These are phyloP conservation scores for Aphidius gifuensis DNA, from an alignment of 1,140 invertebrate species.

Conservation along the genomic window DNA sequence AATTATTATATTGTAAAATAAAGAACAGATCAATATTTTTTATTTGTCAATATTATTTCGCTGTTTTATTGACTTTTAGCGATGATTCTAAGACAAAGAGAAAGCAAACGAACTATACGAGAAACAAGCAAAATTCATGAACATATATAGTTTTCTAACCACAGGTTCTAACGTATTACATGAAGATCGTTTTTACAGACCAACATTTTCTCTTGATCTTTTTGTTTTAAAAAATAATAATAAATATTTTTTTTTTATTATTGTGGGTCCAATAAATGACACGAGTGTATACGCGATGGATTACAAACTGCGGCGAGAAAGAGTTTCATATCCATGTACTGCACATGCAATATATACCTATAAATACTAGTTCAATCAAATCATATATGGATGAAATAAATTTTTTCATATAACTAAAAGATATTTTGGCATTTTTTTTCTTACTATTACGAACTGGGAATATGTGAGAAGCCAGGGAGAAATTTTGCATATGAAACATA, in stretches of 20 bases:
- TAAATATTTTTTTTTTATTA: not conserved
- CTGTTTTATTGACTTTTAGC: no score
- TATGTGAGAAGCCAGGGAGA: no score
- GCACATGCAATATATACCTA: not conserved
- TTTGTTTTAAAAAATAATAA: conserved; percentile 9
- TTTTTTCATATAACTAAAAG: no score
- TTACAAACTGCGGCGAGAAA: conserved; percentile 1
- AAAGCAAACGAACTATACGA: conserved; percentile 1
- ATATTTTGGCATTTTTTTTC: no score
- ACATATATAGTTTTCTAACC: conserved; percentile 20
- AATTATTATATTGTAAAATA: no score
- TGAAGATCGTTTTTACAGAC: conserved; percentile 34
- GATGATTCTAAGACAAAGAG: not conserved
- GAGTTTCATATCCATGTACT: conserved; percentile 4
- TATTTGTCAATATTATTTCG: no score
- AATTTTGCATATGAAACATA: no score
- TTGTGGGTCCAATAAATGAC: not conserved
- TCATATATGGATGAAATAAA: no score
- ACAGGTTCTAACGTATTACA: conserved; percentile 38
- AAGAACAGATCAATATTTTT: no score
- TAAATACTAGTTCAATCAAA: no score
- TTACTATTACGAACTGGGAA: no score
- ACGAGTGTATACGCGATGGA: not conserved
- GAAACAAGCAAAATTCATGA: not conserved
- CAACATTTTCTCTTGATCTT: conserved; percentile 20